These are phyloP conservation scores for Rhinoderma darwinii DNA, from an alignment of 2,113 vertebrate species.

Conservation along the genomic window DNA sequence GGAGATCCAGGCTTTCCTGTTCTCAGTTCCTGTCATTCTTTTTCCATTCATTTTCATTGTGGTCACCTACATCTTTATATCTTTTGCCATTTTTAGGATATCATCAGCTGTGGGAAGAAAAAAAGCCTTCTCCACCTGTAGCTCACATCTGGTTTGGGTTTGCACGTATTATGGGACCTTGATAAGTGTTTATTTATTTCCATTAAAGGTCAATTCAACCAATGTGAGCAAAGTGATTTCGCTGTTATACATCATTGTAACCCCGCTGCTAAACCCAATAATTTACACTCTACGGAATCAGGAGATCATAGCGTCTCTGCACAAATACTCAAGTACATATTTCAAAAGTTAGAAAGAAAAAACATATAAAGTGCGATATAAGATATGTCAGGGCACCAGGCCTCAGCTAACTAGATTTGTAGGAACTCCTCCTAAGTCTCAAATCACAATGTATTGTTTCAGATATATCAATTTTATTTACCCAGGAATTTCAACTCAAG, in stretches of 20 bases:
- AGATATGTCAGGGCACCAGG: too few relatives aligned
- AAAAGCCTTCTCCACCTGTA: conserved; percentile 49
- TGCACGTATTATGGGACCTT: conserved; percentile 46
- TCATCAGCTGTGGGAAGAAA: background rate
- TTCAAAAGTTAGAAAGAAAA: background rate
- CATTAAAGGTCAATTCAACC: background rate
- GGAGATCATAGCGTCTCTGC: background rate
- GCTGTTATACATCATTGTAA: conserved; percentile 32
- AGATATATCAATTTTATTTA: too few relatives aligned
- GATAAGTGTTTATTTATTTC: conserved; percentile 42
- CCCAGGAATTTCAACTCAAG: too few relatives aligned
- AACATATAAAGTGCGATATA: background rate
- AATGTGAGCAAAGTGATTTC: conserved; percentile 34
- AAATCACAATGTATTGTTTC: too few relatives aligned
- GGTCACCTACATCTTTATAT: conserved; percentile 24
- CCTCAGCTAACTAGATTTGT: too few relatives aligned
- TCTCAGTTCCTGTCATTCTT: conserved; percentile 43
- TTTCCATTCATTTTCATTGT: conserved; percentile 45
- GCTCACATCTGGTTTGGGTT: conserved; percentile 38
- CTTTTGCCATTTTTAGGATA: conserved; percentile 2
- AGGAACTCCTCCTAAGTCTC: too few relatives aligned
- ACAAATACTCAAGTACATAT: background rate
- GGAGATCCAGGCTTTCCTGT: conserved; percentile 19
- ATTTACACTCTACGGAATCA: conserved; percentile 39
- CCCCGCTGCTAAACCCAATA: conserved; percentile 42